Evolutionary conservation across 2,113 vertebrate genomes (phyloP).

Genomic region (Pangasianodon hypophthalmus): DNA sequence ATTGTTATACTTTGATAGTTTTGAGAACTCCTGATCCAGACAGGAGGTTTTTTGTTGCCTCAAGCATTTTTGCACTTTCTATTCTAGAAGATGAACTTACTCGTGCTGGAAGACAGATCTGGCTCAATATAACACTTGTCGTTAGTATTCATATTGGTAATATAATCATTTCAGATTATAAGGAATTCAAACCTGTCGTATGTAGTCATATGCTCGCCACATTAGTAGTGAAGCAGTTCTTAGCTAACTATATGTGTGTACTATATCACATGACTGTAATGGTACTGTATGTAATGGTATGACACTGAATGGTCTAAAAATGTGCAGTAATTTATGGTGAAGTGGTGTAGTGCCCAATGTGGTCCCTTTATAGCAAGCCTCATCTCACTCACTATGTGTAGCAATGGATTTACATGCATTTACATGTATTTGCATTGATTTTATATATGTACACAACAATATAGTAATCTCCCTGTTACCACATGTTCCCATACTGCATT

Average conservation of each 20-base stretch:
- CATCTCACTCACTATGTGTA: background rate
- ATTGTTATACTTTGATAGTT: background rate
- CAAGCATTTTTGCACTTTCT: background rate
- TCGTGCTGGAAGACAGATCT: background rate
- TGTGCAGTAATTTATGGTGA: background rate
- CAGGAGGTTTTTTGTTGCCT: background rate
- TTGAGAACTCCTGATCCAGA: background rate
- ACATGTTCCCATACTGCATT: slow-evolving; percentile 37
- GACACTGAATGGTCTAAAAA: background rate
- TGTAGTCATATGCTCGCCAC: background rate
- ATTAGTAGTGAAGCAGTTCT: background rate
- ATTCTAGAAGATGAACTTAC: background rate
- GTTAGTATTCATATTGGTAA: background rate
- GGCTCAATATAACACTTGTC: background rate
- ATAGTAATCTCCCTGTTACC: background rate
- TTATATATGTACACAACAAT: background rate
- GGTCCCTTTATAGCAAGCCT: background rate
- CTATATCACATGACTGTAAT: background rate
- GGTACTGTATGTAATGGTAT: background rate
- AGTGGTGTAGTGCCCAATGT: background rate
- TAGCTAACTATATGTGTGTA: background rate
- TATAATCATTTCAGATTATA: background rate
- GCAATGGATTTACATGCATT: background rate
- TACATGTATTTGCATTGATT: background rate
- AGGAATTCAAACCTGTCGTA: background rate